These are phyloP conservation scores for Hypsibius dujardini DNA, from an alignment of 1,140 invertebrate genomes.

Conservation along the genomic window DNA sequence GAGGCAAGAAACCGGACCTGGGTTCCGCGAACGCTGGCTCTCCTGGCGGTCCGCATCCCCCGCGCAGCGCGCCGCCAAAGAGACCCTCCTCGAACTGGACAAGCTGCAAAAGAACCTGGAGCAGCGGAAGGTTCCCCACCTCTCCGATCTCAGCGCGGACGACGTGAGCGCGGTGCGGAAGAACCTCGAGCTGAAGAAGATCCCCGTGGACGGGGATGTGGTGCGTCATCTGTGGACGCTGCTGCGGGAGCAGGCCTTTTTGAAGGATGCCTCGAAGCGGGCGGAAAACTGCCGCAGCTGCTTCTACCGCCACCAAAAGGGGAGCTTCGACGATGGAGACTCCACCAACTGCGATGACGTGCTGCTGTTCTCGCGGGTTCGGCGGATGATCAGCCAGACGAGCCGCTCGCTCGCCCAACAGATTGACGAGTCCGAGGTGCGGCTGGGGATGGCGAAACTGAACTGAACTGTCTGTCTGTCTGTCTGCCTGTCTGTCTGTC, in stretches of 20 bases:
- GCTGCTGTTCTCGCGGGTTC: slow-evolving; percentile 88
- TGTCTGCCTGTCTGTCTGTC: too few relatives aligned
- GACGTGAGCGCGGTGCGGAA: slow-evolving; percentile 78
- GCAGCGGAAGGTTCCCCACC: not conserved
- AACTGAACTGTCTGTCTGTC: too few relatives aligned
- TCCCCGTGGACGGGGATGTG: slow-evolving; percentile 59
- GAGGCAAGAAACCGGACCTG: not conserved
- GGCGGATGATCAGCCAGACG: slow-evolving; percentile 81
- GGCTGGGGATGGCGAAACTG: too few relatives aligned
- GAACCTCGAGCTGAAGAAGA: slow-evolving; percentile 57
- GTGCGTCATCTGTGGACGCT: not conserved
- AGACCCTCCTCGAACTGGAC: not conserved
- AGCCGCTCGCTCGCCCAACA: slow-evolving; percentile 86
- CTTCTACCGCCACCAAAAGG: slow-evolving; percentile 76
- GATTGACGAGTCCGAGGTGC: slow-evolving; percentile 50
- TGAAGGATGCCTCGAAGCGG: slow-evolving; percentile 57
- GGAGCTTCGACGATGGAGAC: not conserved
- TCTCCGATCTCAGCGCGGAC: slow-evolving; percentile 54
- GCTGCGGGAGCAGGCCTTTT: slow-evolving; percentile 56
- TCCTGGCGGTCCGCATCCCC: not conserved
- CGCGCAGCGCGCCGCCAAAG: not conserved
- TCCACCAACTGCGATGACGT: slow-evolving; percentile 73
- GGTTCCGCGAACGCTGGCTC: not conserved
- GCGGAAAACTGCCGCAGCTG: slow-evolving; percentile 73
- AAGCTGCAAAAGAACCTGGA: too few relatives aligned